phyloP scores from a whole-genome alignment of 1,140 invertebrate genomes.

The Phthorimaea operculella region DNA sequence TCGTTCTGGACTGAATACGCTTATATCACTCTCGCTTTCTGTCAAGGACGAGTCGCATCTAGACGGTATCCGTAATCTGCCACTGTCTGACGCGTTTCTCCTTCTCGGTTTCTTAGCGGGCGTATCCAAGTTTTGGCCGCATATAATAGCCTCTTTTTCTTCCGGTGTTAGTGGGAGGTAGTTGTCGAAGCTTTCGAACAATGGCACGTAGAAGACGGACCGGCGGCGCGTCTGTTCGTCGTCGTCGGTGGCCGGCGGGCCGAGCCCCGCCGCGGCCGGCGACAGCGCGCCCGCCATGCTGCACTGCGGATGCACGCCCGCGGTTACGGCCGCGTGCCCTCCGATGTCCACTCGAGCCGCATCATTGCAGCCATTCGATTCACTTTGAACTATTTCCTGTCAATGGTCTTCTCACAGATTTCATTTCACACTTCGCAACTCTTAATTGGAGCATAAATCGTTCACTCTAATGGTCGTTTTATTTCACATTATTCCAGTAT shows the following conservation, averaged over 20 bases:
- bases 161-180: slow-evolving; percentile 58
- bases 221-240: slow-evolving; percentile 63
- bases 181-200: slow-evolving; percentile 67
- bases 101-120: slow-evolving; percentile 42
- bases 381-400: slow-evolving; percentile 34
- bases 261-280: slow-evolving; percentile 40
- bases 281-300: slow-evolving; percentile 48
- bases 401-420: slow-evolving; percentile 17
- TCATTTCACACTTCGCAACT: slow-evolving; percentile 29
- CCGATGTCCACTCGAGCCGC: slow-evolving; percentile 28
- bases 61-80: slow-evolving; percentile 37
- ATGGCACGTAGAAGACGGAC: slow-evolving; percentile 71
- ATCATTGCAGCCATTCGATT: slow-evolving; percentile 44
- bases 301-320: slow-evolving; percentile 43
- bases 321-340: slow-evolving; percentile 38
- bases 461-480: not conserved
- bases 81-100: slow-evolving; percentile 34
- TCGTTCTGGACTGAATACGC: slow-evolving; percentile 42
- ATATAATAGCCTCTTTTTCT: slow-evolving; percentile 59
- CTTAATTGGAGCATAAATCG: not conserved
- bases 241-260: slow-evolving; percentile 39
- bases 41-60: slow-evolving; percentile 49
- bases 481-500: not conserved
- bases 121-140: slow-evolving; percentile 37
- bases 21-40: slow-evolving; percentile 58